Conservation (phyloP, 2,113 vertebrate species). For the rat (Rattus norvegicus) region DNA sequence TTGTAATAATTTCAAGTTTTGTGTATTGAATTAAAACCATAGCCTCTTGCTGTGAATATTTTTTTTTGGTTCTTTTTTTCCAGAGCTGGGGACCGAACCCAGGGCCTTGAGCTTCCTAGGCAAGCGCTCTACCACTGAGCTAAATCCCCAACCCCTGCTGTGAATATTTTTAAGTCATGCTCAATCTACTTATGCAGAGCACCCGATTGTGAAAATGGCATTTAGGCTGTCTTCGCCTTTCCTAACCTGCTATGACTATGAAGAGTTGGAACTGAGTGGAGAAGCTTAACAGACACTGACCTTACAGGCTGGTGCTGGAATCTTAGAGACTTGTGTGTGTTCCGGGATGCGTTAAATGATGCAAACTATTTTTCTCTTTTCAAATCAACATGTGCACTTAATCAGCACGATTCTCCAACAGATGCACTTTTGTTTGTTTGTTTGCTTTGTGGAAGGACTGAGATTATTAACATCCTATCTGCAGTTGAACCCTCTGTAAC, state of each 20-base stretch:
- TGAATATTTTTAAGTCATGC: conserved; percentile 50
- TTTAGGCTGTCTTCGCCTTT: not conserved
- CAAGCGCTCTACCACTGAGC: no score
- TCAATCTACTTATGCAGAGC: conserved; percentile 47
- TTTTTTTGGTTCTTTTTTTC: no score
- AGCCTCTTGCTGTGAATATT: conserved; percentile 37
- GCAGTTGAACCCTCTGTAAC: not conserved
- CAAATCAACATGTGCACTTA: conserved; percentile 10
- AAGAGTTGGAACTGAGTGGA: not conserved
- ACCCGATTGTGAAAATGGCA: conserved; percentile 39
- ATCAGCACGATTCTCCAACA: not conserved
- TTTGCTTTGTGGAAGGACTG: conserved; percentile 12
- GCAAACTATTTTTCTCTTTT: not conserved
- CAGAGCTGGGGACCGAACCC: no score
- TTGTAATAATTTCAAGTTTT: conserved; percentile 11
- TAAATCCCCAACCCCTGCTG: no score
- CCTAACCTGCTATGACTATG: not conserved
- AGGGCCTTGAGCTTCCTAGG: no score
- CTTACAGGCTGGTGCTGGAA: not conserved
- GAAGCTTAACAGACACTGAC: not conserved
- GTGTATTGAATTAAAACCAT: conserved; percentile 61
- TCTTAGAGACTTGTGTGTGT: not conserved
- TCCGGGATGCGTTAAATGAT: not conserved
- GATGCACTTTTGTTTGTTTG: not conserved
- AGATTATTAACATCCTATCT: not conserved